These are phyloP conservation scores for Mythimna pallens DNA, from an alignment of 2,888 invertebrate genomes.

Conservation along the genomic window DNA sequence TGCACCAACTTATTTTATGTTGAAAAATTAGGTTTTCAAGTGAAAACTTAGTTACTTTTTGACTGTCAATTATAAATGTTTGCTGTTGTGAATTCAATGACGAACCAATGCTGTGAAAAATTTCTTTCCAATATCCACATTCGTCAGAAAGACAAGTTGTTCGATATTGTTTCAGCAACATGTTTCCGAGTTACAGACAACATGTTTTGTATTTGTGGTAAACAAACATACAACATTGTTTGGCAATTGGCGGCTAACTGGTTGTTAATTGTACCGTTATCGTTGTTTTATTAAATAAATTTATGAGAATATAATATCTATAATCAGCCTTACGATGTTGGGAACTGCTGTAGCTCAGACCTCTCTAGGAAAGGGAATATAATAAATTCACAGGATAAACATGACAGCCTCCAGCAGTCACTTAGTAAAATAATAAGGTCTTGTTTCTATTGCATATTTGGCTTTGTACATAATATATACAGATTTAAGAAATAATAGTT, in stretches of 20 bases:
- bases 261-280: neutral
- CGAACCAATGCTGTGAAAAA: neutral
- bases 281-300: neutral
- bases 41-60: neutral
- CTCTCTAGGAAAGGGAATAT: neutral
- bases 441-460: neutral
- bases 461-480: neutral
- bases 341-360: too few species aligned
- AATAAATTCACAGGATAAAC: neutral
- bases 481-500: neutral
- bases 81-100: neutral
- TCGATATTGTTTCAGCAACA: neutral
- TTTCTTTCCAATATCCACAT: neutral
- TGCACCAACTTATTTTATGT: neutral
- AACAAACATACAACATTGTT: neutral
- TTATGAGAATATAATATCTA: too few species aligned
- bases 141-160: neutral
- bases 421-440: neutral
- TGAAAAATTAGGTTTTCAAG: neutral
- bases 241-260: neutral
- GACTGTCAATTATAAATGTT: neutral
- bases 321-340: too few species aligned
- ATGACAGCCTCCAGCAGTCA: neutral
- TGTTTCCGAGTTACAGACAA: neutral
- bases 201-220: conserved; percentile 1